These are phyloP conservation scores for Hydroisotoma schaefferi DNA, from an alignment of 2,888 invertebrate genomes.

Conservation along the genomic window DNA sequence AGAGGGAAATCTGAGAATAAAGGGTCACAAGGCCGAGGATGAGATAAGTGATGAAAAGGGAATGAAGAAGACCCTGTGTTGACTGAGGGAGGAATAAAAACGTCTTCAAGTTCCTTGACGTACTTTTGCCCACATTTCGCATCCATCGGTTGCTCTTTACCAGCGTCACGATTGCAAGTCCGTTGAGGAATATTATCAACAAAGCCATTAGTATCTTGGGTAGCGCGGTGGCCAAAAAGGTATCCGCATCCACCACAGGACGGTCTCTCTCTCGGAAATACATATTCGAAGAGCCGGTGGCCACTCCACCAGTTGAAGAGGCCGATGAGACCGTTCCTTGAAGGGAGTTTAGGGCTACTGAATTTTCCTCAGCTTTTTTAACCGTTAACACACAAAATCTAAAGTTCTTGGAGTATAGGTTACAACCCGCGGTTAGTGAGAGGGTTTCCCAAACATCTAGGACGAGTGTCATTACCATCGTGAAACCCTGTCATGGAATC, in stretches of 20 bases:
- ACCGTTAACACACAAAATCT: slow-evolving; percentile 47
- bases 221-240: slow-evolving; percentile 42
- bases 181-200: slow-evolving; percentile 43
- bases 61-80: slow-evolving; percentile 44
- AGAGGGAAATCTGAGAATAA: slow-evolving; percentile 41
- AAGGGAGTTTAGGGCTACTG: background rate
- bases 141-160: slow-evolving; percentile 40
- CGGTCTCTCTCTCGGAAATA: slow-evolving; percentile 45
- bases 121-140: slow-evolving; percentile 16
- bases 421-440: slow-evolving; percentile 44
- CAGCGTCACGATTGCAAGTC: slow-evolving; percentile 41
- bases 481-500: too few species aligned
- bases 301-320: slow-evolving; percentile 9
- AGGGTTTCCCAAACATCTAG: slow-evolving; percentile 47
- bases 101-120: slow-evolving; percentile 24
- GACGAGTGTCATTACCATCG: slow-evolving; percentile 47
- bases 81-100: slow-evolving; percentile 41
- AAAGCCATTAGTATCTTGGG: slow-evolving; percentile 45
- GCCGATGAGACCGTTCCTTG: background rate
- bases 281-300: slow-evolving; percentile 31
- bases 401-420: slow-evolving; percentile 45
- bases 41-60: slow-evolving; percentile 41
- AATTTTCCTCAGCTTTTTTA: slow-evolving; percentile 28
- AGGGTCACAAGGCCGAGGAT: slow-evolving; percentile 43
- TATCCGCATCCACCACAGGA: slow-evolving; percentile 43